These are phyloP conservation scores for Drosophila kanapiae DNA, from an alignment of 1,140 invertebrate genomes.

Conservation along the genomic window DNA sequence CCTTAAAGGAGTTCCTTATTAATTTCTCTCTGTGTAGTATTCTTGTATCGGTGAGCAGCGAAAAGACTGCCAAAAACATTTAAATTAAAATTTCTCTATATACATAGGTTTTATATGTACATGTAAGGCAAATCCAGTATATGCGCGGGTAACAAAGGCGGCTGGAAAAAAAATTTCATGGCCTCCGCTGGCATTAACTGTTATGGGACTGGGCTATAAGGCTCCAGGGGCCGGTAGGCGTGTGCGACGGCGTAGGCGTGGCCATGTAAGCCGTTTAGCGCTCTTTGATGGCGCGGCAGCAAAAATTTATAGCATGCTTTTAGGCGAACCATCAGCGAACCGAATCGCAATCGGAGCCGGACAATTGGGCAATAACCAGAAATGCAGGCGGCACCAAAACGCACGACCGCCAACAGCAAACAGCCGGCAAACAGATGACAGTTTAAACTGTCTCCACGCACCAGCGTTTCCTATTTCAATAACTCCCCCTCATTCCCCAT, in stretches of 20 bases:
- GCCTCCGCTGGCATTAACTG: slow-evolving; percentile 70
- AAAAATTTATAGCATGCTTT: slow-evolving; percentile 76
- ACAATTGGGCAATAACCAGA: slow-evolving; percentile 75
- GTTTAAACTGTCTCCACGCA: slow-evolving; percentile 65
- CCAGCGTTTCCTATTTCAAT: slow-evolving; percentile 1
- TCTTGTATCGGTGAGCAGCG: slow-evolving; percentile 35
- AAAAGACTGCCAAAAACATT: slow-evolving; percentile 80
- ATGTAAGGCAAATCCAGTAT: not conserved
- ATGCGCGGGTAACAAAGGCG: slow-evolving; percentile 18
- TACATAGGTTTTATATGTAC: slow-evolving; percentile 21
- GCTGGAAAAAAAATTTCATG: slow-evolving; percentile 44
- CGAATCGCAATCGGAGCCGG: slow-evolving; percentile 35
- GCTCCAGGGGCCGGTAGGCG: slow-evolving; percentile 21
- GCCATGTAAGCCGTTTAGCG: slow-evolving; percentile 78
- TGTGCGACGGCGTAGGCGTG: slow-evolving; percentile 40
- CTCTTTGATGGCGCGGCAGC: slow-evolving; percentile 68
- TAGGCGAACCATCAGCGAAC: slow-evolving; percentile 28
- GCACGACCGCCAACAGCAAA: slow-evolving; percentile 12
- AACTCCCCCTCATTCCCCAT: not conserved
- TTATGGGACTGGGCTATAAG: slow-evolving; percentile 48
- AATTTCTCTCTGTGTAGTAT: not conserved
- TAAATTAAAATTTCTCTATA: slow-evolving; percentile 75
- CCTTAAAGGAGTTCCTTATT: not conserved
- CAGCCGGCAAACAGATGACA: slow-evolving; percentile 68
- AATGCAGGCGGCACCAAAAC: slow-evolving; percentile 33